Base-by-base conservation (phyloP, 2,888 invertebrate genomes). In the Synanthedon tipuliformis region DNA sequence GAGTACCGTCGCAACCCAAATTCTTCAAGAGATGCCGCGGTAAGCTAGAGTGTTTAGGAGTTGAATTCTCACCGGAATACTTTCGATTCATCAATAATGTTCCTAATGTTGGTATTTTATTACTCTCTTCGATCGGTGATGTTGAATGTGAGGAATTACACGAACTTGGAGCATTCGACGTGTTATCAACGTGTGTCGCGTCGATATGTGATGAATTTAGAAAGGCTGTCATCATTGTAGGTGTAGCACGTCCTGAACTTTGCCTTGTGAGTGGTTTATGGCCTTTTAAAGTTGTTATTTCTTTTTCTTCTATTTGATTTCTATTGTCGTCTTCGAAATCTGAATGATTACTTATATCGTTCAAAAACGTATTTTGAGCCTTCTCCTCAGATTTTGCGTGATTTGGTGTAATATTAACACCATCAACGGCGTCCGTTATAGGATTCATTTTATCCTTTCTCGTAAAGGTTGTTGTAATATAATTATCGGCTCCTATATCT, bases 401-500 rank as follows among this genome's bases (percentile, higher is more conserved):
- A 56, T 79, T 85, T 52, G 83, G 81, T 52, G 86, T 81, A 41
- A 78, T 60, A 57, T 65, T 77, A 48, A 73, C 73, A 51, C 77
- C 73, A 56, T 84, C 84, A 48, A 77, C 71, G 5, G 64, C 65
- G 53, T 81, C 78, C 52, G 56, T 63, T 48, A 75, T 66, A 16
- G 72, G 67, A 57, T 65, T 66, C 16, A 70, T 68, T 59, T 80
- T 84, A 53, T 83, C 81, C 63, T 79, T 70, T 78, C 91, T 77
- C 63, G 89, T 82, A 79, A 88, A 86, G 50, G 90, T 89, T 50
- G 92, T 92, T 57, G 91, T 92, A 52, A 93, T 92, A 70, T 93
- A 93, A 77, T 92, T 93, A 76, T 93, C 92, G 51, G 91, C 90
- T 50, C 92, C 92, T 62, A 92, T 92, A 71, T 92, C 90, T 67